A percentile compares a stretch with the other conserved stretches of the same genome.
phyloP scores from a whole-genome alignment of 2,797 vertebrate genomes.

The Acanthurus leucopareius region DNA sequence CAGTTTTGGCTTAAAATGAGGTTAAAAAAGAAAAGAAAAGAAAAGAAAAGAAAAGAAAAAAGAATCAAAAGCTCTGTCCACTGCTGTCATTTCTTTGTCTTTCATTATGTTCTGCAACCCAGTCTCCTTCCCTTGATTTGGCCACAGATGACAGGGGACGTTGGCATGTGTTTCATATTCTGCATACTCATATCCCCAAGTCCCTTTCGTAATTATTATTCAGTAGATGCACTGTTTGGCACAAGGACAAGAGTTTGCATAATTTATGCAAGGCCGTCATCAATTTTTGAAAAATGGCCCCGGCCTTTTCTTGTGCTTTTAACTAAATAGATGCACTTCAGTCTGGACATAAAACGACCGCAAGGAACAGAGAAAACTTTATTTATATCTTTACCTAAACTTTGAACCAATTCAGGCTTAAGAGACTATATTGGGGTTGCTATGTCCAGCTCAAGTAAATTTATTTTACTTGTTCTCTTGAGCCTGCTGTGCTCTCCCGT shows the following conservation, averaged over 20 bases:
- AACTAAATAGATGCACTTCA: slow-evolving; percentile 83
- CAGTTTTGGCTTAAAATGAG: slow-evolving; percentile 1
- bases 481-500: slow-evolving; percentile 12
- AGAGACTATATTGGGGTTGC: slow-evolving; percentile 62
- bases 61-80: slow-evolving; percentile 7
- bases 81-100: slow-evolving; percentile 22
- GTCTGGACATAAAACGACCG: slow-evolving; percentile 74
- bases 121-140: slow-evolving; percentile 44
- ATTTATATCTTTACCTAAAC: slow-evolving; percentile 85
- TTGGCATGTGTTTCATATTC: slow-evolving; percentile 72
- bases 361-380: slow-evolving; percentile 77
- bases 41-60: not conserved
- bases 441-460: slow-evolving; percentile 63
- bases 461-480: slow-evolving; percentile 54
- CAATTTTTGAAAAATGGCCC: slow-evolving; percentile 86
- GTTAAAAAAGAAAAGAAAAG: not conserved
- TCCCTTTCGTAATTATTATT: slow-evolving; percentile 86
- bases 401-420: slow-evolving; percentile 65
- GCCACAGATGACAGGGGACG: slow-evolving; percentile 55
- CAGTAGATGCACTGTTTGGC: slow-evolving; percentile 85
- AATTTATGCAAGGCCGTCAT: slow-evolving; percentile 90
- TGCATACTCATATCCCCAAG: slow-evolving; percentile 69
- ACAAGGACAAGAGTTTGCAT: slow-evolving; percentile 89
- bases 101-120: slow-evolving; percentile 21
- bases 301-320: slow-evolving; percentile 83